phyloP scores from a whole-genome alignment of 1,140 invertebrate species.

The Spodoptera litura region DNA sequence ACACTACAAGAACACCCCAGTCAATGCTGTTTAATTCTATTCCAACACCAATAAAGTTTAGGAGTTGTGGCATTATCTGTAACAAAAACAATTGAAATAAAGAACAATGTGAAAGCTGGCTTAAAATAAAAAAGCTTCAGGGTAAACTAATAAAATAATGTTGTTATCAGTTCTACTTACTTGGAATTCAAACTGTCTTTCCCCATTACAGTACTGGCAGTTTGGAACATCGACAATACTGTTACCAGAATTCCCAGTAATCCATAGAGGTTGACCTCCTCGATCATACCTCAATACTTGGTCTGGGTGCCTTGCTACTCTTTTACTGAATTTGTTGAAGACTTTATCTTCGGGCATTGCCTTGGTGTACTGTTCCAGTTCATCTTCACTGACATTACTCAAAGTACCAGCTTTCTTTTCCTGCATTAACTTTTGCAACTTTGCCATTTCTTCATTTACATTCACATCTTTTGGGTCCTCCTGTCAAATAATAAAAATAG shows the following conservation, averaged over 20 bases:
- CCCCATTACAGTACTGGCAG: conserved; percentile 91
- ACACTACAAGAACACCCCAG: conserved; percentile 95
- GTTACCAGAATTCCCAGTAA: conserved; percentile 87
- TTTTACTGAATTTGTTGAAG: conserved; percentile 90
- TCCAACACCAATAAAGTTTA: conserved; percentile 91
- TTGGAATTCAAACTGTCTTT: conserved; percentile 97
- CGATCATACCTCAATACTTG: conserved; percentile 94
- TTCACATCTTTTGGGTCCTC: conserved; percentile 79
- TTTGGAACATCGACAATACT: conserved; percentile 86
- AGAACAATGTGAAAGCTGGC: too few species aligned
- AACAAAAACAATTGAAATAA: conserved; percentile 48
- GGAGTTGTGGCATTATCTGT: conserved; percentile 96
- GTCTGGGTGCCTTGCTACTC: conserved; percentile 88
- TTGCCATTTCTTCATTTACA: conserved; percentile 87
- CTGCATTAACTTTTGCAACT: conserved; percentile 88
- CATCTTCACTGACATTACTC: conserved; percentile 87
- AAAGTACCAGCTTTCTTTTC: conserved; percentile 89
- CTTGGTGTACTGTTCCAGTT: conserved; percentile 88
- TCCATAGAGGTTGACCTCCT: conserved; percentile 93
- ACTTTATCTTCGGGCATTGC: conserved; percentile 89
- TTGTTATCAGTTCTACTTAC: conserved; percentile 76
- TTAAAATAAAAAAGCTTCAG: neutral
- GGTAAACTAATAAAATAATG: neutral
- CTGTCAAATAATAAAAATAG: conserved; percentile 45
- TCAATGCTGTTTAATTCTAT: conserved; percentile 91